Percentiles rank a stretch among this genome's conserved stretches.
These are phyloP conservation scores for Spinibarbus caldwelli DNA, from an alignment of 2,797 vertebrate species.

Conservation along the genomic window DNA sequence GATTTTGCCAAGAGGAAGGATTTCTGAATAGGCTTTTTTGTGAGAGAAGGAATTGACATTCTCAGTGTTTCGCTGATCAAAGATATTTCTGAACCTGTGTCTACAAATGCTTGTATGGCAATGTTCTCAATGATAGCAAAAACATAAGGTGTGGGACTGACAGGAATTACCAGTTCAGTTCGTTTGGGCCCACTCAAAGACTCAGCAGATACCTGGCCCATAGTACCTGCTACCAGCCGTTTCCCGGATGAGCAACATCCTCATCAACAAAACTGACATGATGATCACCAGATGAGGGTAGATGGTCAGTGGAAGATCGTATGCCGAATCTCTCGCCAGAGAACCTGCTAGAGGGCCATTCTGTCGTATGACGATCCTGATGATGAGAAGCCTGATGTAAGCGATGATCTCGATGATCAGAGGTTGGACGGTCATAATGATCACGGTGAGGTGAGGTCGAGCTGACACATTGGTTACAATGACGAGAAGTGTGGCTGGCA, in stretches of 20 bases:
- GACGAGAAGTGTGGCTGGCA: neutral
- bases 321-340: neutral
- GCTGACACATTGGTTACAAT: neutral
- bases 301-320: neutral
- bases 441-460: neutral
- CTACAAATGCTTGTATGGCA: too few relatives aligned
- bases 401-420: neutral
- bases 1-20: conserved; percentile 3
- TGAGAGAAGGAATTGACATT: too few relatives aligned
- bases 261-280: neutral
- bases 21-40: conserved; percentile 8
- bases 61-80: too few relatives aligned
- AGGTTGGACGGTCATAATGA: neutral
- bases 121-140: too few relatives aligned
- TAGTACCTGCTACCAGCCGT: neutral
- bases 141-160: too few relatives aligned
- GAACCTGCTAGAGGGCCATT: neutral
- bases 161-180: too few relatives aligned
- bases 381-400: neutral
- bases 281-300: neutral
- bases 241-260: too few relatives aligned
- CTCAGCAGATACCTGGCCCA: neutral
- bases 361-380: neutral
- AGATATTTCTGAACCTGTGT: too few relatives aligned
- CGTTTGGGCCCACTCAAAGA: too few relatives aligned